Evolutionary conservation across 2,797 vertebrate genomes (phyloP).

Genomic region (Atherinosoma microstoma): DNA sequence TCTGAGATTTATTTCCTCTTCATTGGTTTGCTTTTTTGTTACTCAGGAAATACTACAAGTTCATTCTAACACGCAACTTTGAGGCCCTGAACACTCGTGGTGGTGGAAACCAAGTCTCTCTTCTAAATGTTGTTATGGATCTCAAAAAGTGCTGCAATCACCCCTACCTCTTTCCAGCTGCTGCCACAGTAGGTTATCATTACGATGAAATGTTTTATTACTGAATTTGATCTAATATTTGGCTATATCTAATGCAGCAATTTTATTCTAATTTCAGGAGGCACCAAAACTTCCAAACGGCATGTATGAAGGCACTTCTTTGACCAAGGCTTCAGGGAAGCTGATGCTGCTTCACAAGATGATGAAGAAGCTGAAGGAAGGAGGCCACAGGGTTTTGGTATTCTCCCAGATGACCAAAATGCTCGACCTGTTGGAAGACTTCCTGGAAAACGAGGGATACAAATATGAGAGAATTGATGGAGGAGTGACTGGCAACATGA

Average conservation of each 20-base stretch:
- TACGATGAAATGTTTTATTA: background rate
- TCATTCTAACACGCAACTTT: slow-evolving; percentile 97
- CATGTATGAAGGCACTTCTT: slow-evolving; percentile 96
- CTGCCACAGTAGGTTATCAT: slow-evolving; percentile 87
- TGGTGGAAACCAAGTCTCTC: slow-evolving; percentile 96
- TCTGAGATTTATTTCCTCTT: background rate
- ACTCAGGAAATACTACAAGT: slow-evolving; percentile 97
- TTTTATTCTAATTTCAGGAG: slow-evolving; percentile 82
- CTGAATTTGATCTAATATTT: background rate
- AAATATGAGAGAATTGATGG: slow-evolving; percentile 99
- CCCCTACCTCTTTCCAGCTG: slow-evolving; percentile 97
- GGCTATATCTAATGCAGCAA: background rate
- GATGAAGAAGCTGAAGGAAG: slow-evolving; percentile 95
- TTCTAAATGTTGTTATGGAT: slow-evolving; percentile 99
- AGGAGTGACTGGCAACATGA: slow-evolving; percentile 96
- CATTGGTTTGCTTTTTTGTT: slow-evolving; percentile 18
- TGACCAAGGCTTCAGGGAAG: slow-evolving; percentile 95
- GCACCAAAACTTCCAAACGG: slow-evolving; percentile 99
- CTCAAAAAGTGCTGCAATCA: slow-evolving; percentile 99
- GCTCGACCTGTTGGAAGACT: slow-evolving; percentile 97
- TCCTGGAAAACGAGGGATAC: slow-evolving; percentile 96
- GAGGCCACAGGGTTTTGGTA: slow-evolving; percentile 96
- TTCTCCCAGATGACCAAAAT: slow-evolving; percentile 99
- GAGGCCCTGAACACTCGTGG: slow-evolving; percentile 97
- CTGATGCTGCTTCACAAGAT: slow-evolving; percentile 94